Percentiles rank a stretch among this genome's conserved stretches.
These are phyloP conservation scores for Trichomalopsis sarcophagae DNA, from an alignment of 1,140 invertebrate species.

Conservation along the genomic window DNA sequence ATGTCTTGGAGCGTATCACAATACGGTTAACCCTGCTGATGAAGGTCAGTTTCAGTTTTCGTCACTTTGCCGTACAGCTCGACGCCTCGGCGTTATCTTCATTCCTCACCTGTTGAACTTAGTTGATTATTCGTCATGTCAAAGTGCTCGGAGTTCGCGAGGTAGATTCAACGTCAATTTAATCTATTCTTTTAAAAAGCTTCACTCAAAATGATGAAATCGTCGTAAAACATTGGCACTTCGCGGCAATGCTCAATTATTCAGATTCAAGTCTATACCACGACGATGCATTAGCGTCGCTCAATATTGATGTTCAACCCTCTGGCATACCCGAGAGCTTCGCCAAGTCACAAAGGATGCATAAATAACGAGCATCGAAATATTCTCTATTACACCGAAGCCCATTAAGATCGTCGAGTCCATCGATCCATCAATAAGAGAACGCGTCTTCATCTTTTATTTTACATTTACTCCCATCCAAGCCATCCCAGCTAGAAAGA, in stretches of 20 bases:
- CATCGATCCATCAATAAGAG: background rate
- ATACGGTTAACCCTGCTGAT: background rate
- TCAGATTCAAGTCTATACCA: background rate
- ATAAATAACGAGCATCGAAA: background rate
- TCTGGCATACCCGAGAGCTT: background rate
- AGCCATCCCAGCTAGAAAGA: too few relatives aligned
- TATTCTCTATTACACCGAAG: background rate
- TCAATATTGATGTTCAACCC: background rate
- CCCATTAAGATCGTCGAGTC: background rate
- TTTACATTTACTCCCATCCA: too few relatives aligned
- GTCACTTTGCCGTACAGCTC: background rate
- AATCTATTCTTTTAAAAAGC: too few relatives aligned
- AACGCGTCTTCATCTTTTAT: too few relatives aligned
- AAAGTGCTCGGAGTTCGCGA: background rate
- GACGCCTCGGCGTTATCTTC: background rate
- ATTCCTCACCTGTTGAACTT: constrained; percentile 11
- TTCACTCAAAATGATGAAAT: too few relatives aligned
- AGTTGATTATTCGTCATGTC: background rate
- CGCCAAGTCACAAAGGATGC: too few relatives aligned
- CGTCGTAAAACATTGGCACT: background rate
- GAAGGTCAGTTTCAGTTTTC: background rate
- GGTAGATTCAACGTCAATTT: background rate
- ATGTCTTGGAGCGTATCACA: background rate
- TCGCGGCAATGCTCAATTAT: background rate
- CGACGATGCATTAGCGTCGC: background rate